These are phyloP conservation scores for Thermophis baileyi DNA, from an alignment of 2,113 vertebrate genomes.

Conservation along the genomic window DNA sequence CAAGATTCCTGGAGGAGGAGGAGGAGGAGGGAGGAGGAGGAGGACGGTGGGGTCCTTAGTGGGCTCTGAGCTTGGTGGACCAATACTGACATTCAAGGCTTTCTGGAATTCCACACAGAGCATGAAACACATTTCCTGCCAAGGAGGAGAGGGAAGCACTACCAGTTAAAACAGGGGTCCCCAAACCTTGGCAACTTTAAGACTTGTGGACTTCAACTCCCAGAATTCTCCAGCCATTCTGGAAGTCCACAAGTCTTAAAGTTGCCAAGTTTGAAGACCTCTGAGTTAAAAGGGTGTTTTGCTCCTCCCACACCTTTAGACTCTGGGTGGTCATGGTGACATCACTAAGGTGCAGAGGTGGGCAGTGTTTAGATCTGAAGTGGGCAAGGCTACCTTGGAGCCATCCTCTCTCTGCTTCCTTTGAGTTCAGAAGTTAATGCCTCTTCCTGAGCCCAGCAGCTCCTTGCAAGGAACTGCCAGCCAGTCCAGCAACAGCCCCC, in stretches of 20 bases:
- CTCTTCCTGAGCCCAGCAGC: background rate
- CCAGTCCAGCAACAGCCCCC: background rate
- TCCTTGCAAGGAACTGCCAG: background rate
- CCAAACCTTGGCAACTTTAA: no score
- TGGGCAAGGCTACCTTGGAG: background rate
- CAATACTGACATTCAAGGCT: background rate
- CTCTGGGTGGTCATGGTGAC: background rate
- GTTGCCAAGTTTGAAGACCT: no score
- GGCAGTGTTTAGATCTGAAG: background rate
- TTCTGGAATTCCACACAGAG: background rate
- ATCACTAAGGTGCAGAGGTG: background rate
- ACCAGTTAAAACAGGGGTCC: background rate
- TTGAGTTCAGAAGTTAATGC: background rate
- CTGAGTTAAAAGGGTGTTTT: background rate
- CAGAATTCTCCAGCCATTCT: no score
- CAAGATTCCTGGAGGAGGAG: slow-evolving; percentile 72
- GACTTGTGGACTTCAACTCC: no score
- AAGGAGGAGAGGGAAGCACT: background rate
- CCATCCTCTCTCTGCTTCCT: background rate
- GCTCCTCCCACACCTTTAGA: background rate
- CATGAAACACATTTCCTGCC: background rate
- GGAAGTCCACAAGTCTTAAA: no score
- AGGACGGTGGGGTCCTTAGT: no score
- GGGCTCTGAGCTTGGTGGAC: no score
- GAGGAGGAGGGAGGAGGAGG: background rate